Base-by-base conservation (phyloP, 2,888 invertebrate genomes). In the Linnaemya vulpina region DNA sequence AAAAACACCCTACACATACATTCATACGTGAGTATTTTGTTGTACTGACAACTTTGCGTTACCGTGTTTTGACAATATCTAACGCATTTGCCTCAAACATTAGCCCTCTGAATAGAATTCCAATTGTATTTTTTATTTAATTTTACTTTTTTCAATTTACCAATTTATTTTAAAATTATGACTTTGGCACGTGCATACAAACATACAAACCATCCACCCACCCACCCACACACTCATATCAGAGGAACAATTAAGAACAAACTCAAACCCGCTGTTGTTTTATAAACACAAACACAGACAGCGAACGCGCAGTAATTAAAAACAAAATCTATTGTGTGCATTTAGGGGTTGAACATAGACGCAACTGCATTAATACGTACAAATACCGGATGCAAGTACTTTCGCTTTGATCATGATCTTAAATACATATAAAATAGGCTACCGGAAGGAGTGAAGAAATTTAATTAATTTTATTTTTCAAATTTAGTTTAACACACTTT, bases 141-240 rank as follows among this genome's bases (percentile, higher is more conserved):
- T n/a, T n/a, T n/a, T n/a, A n/a, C n/a, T n/a, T 55, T 43, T 60
- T 65, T 76, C 38, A 71, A 67, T 67, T 82, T 84, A 86, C 73
- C 77, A 85, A 84, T 87, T 87, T 86, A 87, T 87, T 84, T 73
- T 73, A 83, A 87, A 87, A 87, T 87, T 87, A 87, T 87, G 87
- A 75, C 83, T 81, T 71, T 83, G 82, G 85, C 87, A 87, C 87
- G 87, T 86, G 87, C 70, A 67, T 22, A 25, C 11, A 53, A n/a
- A n/a, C 40, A 60, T 13, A 35, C 43, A 53, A 7, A 4, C 55
- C 13, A 43, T 20, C 20, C 49, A 22, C 17, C 13, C 75, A 58
- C 13, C 38, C 38, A 67, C 55, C 20, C 49, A 22, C 17, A 10
- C 75, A 58, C 13, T 40, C 38, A 67, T n/a, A n/a, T n/a, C 55